Evolutionary conservation across 2,797 vertebrate species (phyloP), one percentile per base, ranked within the genome.

Genomic region (Oreonectes daqikongensis): DNA sequence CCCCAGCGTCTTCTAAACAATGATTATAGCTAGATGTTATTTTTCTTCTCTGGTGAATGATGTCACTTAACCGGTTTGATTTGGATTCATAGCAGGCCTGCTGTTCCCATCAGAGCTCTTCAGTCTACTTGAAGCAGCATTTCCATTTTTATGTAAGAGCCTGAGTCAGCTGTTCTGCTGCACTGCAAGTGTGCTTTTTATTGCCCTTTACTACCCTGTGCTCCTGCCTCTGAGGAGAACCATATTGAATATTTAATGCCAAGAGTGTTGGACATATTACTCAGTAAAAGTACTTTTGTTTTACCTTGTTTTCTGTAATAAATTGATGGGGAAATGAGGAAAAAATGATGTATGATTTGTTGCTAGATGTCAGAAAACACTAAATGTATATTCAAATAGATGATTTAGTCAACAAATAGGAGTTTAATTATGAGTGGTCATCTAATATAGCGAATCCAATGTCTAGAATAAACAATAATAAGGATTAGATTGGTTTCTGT

Each of bases 151-250:
- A 61, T 17, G 14, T 74, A 77, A 78, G 57, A 48, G 83, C 81
- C 77, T 76, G 84, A 68, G 80, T 85, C 78, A 82, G 82, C 78
- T 67, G 75, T 79, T 81, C 65, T 55, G 52, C 60, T 70, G 17
- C 67, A 67, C 64, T 76, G 76, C 81, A 72, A 75, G 73, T 60
- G 76, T 63, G 48, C 52, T 30, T 69, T 52, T 81, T 73, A 78
- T 69, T 53, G 68, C 61, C 55, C 52, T 20, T 60, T 77, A 66
- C 42, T 67, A 32, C 71, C 63, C 46, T 53, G 15, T 20, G 15
- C 44, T 74, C 53, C 12, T 15, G 32, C 75, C 66, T 67, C 55
- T 24, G 46, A 72, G 44, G 60, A 50, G 65, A 81, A 75, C 60
- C 14, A 64, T 42, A 46, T 60, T 85, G 40, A 61, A 84, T 80